phyloP scores from a whole-genome alignment of 2,888 invertebrate species.

The Phyto melanocephala region DNA sequence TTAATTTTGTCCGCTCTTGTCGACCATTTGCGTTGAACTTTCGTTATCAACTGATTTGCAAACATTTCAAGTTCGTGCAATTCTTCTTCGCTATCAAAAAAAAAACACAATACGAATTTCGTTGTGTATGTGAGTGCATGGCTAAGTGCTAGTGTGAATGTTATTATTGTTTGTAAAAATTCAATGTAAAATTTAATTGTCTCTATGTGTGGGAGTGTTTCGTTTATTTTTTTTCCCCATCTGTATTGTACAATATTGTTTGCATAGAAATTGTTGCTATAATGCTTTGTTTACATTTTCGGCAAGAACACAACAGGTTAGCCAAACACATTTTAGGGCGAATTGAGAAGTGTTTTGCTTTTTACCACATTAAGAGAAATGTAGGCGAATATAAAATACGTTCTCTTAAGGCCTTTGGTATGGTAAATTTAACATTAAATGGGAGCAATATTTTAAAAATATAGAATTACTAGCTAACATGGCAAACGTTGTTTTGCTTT shows the following conservation, averaged over 20 bases:
- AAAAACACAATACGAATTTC: background rate
- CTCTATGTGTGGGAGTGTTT: background rate
- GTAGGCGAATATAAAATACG: background rate
- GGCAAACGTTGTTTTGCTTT: too few relatives aligned
- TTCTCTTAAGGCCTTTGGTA: background rate
- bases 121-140: background rate
- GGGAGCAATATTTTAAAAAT: background rate
- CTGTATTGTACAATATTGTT: background rate
- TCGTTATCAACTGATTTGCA: conserved; percentile 56
- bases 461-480: too few relatives aligned
- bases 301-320: conserved; percentile 7
- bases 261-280: background rate
- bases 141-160: background rate
- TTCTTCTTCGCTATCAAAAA: background rate
- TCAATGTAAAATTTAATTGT: background rate
- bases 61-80: conserved; percentile 25
- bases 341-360: background rate
- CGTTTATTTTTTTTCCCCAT: background rate
- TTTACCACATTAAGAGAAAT: background rate
- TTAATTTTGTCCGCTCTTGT: conserved; percentile 14
- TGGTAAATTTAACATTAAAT: background rate
- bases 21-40: conserved; percentile 53
- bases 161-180: conserved; percentile 10
- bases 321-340: background rate
- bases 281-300: background rate